Conservation (phyloP, 2,797 vertebrate genomes). For the Carcharodon carcharias region DNA sequence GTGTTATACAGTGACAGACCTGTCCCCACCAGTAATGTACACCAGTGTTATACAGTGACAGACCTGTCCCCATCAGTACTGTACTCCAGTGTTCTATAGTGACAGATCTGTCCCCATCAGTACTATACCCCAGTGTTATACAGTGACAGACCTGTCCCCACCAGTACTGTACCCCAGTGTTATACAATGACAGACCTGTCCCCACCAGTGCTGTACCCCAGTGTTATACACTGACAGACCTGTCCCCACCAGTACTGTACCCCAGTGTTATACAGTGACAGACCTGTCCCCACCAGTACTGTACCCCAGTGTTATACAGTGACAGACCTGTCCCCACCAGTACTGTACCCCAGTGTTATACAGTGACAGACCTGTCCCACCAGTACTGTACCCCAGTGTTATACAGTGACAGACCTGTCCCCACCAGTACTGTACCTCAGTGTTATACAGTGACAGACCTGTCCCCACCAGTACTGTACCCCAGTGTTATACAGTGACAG, state of each 20-base stretch:
- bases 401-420: neutral
- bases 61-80: neutral
- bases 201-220: neutral
- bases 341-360: slow-evolving; percentile 13
- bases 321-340: neutral
- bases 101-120: neutral
- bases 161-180: slow-evolving; percentile 6
- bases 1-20: neutral
- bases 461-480: neutral
- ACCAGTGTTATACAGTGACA: neutral
- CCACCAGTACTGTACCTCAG: neutral
- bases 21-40: neutral
- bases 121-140: neutral
- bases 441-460: neutral
- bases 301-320: neutral
- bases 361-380: neutral
- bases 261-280: neutral
- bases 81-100: neutral
- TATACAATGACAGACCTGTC: neutral
- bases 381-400: neutral
- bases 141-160: neutral
- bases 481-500: neutral
- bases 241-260: neutral
- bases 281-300: neutral
- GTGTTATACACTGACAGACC: neutral